These are phyloP conservation scores for Phainopepla nitens DNA, from an alignment of 2,113 vertebrate genomes.

Conservation along the genomic window DNA sequence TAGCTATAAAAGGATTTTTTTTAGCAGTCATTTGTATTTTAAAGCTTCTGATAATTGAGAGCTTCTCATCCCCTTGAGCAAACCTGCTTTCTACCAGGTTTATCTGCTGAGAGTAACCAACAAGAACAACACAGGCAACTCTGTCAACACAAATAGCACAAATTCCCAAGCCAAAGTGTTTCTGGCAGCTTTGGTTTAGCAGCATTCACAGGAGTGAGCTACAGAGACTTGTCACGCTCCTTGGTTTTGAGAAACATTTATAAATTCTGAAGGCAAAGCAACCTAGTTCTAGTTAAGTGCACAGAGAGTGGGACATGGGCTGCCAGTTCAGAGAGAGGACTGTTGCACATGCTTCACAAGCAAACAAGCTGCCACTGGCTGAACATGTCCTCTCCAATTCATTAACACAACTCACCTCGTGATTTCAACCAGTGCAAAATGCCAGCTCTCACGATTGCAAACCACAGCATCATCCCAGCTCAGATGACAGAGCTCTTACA, in stretches of 20 bases:
- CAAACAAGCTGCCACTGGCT: fast-evolving
- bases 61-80: not conserved
- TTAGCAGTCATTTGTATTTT: not conserved
- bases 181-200: not conserved
- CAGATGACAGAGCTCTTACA: not conserved
- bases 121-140: not conserved
- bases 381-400: not conserved
- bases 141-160: not conserved
- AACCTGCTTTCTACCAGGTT: not conserved
- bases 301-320: not conserved
- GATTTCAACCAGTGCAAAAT: not conserved
- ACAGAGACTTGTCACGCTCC: not conserved
- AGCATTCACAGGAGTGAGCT: not conserved
- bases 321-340: not conserved
- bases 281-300: not conserved
- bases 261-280: not conserved
- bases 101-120: not conserved
- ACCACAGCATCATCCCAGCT: not conserved
- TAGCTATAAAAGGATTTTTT: not conserved
- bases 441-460: not conserved
- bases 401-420: not conserved
- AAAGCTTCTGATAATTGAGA: not conserved
- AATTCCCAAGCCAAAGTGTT: not conserved
- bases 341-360: fast-evolving
- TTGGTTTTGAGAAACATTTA: not conserved